Evolutionary conservation across 2,797 vertebrate species (phyloP).

Genomic region (Myripristis murdjan): DNA sequence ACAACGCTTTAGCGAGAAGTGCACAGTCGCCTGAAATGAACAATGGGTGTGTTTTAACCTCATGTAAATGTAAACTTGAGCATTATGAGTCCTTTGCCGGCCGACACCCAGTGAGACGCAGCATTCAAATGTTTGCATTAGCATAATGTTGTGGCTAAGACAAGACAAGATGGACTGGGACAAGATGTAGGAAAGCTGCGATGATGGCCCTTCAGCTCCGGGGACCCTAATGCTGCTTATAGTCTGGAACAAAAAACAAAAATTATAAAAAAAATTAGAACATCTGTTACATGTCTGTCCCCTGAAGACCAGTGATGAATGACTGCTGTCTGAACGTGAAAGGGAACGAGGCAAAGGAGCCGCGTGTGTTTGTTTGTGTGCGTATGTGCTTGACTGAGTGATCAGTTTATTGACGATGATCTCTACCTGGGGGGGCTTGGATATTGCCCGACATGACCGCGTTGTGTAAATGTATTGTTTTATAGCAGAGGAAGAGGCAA

Average conservation of each 20-base stretch:
- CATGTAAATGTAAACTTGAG: conserved; percentile 55
- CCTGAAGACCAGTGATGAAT: conserved; percentile 33
- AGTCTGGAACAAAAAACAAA: conserved; percentile 28
- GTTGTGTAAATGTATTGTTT: not conserved
- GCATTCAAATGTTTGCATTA: conserved; percentile 45
- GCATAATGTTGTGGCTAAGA: conserved; percentile 44
- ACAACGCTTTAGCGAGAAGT: conserved; percentile 43
- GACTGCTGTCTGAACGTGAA: conserved; percentile 28
- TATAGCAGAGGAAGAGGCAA: conserved; percentile 4
- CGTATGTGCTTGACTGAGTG: conserved; percentile 12
- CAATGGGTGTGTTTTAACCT: conserved; percentile 34
- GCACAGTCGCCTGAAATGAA: conserved; percentile 11
- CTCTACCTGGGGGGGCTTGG: not conserved
- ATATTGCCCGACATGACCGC: not conserved
- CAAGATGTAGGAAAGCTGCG: conserved; percentile 17
- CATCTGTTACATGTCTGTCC: conserved; percentile 16
- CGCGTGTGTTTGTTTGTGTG: not conserved
- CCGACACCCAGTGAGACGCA: conserved; percentile 46
- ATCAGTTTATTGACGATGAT: conserved; percentile 25
- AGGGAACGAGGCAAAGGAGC: conserved; percentile 1
- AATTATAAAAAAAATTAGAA: too few species aligned
- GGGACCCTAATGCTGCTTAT: conserved; percentile 40
- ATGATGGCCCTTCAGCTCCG: conserved; percentile 22
- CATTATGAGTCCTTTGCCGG: conserved; percentile 36
- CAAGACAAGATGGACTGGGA: conserved; percentile 27